Percentiles rank a stretch among this genome's conserved stretches.
phyloP scores from a whole-genome alignment of 1,140 invertebrate genomes.

The Calephelis virginiensis region DNA sequence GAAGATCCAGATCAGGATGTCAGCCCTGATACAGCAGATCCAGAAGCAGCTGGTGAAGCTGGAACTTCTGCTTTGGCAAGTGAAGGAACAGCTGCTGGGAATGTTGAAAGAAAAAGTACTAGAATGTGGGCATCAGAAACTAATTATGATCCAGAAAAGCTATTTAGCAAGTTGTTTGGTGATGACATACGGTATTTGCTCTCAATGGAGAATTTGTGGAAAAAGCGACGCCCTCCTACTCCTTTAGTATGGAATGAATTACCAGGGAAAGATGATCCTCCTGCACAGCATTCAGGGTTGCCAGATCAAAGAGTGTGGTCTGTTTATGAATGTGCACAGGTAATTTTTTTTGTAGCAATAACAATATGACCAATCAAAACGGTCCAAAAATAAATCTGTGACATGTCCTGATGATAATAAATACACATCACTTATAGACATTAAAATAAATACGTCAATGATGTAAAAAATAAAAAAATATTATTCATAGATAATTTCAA shows the following conservation, averaged over 20 bases:
- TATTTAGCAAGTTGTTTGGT: constrained; percentile 94
- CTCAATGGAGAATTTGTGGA: constrained; percentile 97
- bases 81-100: constrained; percentile 78
- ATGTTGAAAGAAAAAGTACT: constrained; percentile 91
- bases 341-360: constrained; percentile 28
- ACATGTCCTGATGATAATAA: too few relatives aligned
- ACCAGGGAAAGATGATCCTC: constrained; percentile 79
- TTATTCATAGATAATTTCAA: too few relatives aligned
- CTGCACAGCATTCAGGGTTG: constrained; percentile 67
- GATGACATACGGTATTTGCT: constrained; percentile 98
- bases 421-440: too few relatives aligned
- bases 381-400: too few relatives aligned
- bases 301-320: constrained; percentile 91
- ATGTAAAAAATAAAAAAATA: too few relatives aligned
- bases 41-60: constrained; percentile 83
- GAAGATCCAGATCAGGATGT: constrained; percentile 98
- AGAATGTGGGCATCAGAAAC: constrained; percentile 91
- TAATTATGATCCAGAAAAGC: constrained; percentile 90
- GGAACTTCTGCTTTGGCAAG: constrained; percentile 64
- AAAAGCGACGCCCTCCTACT: constrained; percentile 88
- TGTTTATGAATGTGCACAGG: constrained; percentile 81
- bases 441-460: too few relatives aligned
- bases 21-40: constrained; percentile 97
- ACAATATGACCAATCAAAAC: too few relatives aligned
- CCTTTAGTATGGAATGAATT: constrained; percentile 88